Conservation (phyloP, 2,888 invertebrate genomes). For the Andrena haemorrhoa region DNA sequence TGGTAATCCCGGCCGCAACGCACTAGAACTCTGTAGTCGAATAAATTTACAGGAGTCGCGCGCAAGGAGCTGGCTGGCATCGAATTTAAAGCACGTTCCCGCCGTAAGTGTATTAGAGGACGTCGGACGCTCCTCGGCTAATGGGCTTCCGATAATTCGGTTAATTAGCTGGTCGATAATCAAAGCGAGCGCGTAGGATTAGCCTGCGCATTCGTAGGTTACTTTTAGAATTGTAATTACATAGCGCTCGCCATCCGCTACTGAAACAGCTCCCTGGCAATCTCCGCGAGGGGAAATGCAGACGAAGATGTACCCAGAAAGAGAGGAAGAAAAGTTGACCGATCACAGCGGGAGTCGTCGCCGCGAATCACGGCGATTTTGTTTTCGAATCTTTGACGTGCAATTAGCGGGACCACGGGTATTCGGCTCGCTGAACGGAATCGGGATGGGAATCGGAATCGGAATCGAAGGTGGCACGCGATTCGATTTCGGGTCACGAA, state of each 20-base stretch:
- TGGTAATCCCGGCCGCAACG: slow-evolving; percentile 47
- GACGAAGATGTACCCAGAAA: not conserved
- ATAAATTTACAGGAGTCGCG: slow-evolving; percentile 46
- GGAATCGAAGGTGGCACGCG: slow-evolving; percentile 36
- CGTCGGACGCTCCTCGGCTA: slow-evolving; percentile 54
- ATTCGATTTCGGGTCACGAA: slow-evolving; percentile 66
- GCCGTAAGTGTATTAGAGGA: slow-evolving; percentile 57
- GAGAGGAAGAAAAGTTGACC: too few relatives aligned
- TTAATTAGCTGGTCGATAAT: slow-evolving; percentile 62
- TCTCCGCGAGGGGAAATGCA: not conserved
- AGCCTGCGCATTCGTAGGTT: slow-evolving; percentile 35
- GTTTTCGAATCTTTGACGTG: slow-evolving; percentile 15
- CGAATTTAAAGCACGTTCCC: slow-evolving; percentile 57
- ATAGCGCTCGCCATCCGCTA: not conserved
- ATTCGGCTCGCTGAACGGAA: slow-evolving; percentile 33
- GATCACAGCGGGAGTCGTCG: not conserved
- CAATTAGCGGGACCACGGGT: slow-evolving; percentile 11
- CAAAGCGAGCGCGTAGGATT: slow-evolving; percentile 46
- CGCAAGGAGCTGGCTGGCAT: slow-evolving; percentile 40
- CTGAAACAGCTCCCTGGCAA: not conserved
- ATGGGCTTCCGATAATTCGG: slow-evolving; percentile 65
- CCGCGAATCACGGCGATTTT: not conserved
- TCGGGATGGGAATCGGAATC: slow-evolving; percentile 27
- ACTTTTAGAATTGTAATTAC: slow-evolving; percentile 48
- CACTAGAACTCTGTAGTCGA: slow-evolving; percentile 15